Percentiles rank a stretch among this genome's conserved stretches.
Evolutionary conservation across 1,140 invertebrate genomes (phyloP).

Genomic region (Panulirus ornatus): DNA sequence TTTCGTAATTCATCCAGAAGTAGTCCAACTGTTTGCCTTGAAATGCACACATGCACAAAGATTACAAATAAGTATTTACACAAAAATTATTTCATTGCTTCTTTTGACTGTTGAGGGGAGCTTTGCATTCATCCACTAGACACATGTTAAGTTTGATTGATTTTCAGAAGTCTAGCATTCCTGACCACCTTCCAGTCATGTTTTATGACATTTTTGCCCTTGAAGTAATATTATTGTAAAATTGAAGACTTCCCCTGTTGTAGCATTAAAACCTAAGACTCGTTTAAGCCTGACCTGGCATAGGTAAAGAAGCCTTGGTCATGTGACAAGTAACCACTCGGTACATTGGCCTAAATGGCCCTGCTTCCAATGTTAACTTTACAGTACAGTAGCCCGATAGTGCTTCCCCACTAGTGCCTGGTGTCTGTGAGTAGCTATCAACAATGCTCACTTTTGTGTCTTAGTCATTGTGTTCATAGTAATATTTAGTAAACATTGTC

Average conservation of each 20-base stretch:
- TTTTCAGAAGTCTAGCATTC: too few species aligned
- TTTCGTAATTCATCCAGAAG: too few species aligned
- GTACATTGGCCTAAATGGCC: background rate
- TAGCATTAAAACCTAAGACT: background rate
- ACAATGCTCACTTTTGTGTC: background rate
- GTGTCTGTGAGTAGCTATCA: conserved; percentile 2
- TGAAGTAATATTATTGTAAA: background rate
- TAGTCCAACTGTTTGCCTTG: too few species aligned
- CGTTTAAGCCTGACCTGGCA: background rate
- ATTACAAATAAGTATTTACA: too few species aligned
- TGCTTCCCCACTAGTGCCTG: conserved; percentile 12
- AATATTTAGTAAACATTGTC: background rate
- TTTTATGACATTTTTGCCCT: background rate
- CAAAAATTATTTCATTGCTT: too few species aligned
- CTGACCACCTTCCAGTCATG: too few species aligned
- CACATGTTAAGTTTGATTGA: too few species aligned
- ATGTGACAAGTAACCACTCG: background rate
- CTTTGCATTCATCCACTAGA: too few species aligned
- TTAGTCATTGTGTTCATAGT: background rate
- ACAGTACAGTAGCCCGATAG: background rate
- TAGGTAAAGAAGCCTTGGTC: background rate
- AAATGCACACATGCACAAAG: too few species aligned
- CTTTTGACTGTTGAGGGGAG: too few species aligned
- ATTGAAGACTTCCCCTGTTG: background rate
- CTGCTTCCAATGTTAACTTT: conserved; percentile 5